Evolutionary conservation across 2,797 vertebrate species (phyloP).

Genomic region (Sparus aurata): DNA sequence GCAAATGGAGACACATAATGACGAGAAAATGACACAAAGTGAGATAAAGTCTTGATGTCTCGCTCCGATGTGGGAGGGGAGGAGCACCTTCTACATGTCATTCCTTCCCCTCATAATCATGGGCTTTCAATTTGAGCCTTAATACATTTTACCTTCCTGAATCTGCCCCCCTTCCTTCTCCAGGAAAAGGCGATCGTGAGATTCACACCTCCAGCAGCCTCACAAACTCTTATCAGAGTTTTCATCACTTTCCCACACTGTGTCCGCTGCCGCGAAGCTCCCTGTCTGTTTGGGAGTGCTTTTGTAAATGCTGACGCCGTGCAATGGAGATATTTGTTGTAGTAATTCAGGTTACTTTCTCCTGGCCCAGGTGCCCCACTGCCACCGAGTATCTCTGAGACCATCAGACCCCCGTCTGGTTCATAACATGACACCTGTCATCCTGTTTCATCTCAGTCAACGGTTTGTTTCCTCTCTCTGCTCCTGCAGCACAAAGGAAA

Average conservation of each 20-base stretch:
- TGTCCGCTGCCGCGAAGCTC: conserved; percentile 5
- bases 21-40: neutral
- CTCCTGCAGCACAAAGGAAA: conserved; percentile 68
- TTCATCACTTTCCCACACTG: conserved; percentile 72
- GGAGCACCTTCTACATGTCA: neutral
- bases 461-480: conserved; percentile 44
- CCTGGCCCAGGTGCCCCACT: conserved; percentile 30
- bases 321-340: neutral
- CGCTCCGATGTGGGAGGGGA: neutral
- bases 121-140: too few relatives aligned
- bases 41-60: neutral
- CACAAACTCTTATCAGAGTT: conserved; percentile 62
- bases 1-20: neutral
- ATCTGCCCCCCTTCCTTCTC: conserved; percentile 11
- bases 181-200: conserved; percentile 46
- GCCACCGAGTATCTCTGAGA: conserved; percentile 38
- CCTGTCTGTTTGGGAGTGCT: conserved; percentile 44
- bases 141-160: too few relatives aligned
- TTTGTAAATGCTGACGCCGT: conserved; percentile 59
- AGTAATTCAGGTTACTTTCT: conserved; percentile 18
- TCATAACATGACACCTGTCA: conserved; percentile 79
- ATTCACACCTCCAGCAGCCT: conserved; percentile 54
- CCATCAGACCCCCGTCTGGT: conserved; percentile 46
- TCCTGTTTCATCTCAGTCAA: conserved; percentile 69
- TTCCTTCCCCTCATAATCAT: neutral